These are phyloP conservation scores for Labeo catla DNA, from an alignment of 2,113 vertebrate genomes.

Conservation along the genomic window DNA sequence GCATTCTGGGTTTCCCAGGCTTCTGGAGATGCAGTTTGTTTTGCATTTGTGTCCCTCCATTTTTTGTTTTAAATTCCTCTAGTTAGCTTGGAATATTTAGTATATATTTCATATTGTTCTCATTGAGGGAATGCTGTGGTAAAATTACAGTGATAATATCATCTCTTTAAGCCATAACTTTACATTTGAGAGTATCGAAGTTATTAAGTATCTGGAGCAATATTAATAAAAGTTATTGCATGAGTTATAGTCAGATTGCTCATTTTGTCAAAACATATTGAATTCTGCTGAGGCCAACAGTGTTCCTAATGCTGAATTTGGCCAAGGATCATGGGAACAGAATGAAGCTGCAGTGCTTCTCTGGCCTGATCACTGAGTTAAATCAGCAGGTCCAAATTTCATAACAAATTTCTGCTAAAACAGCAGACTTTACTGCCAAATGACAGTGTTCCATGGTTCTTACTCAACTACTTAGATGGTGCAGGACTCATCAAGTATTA, in stretches of 20 bases:
- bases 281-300: conserved; percentile 61
- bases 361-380: conserved; percentile 56
- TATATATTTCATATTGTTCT: not conserved
- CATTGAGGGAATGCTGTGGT: not conserved
- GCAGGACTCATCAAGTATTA: not conserved
- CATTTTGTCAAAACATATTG: conserved; percentile 58
- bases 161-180: conserved; percentile 23
- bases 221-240: conserved; percentile 38
- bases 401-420: conserved; percentile 46
- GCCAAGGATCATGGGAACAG: conserved; percentile 50
- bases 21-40: conserved; percentile 12
- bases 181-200: not conserved
- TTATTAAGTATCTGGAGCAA: conserved; percentile 27
- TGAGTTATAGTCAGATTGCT: conserved; percentile 43
- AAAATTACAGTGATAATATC: not conserved
- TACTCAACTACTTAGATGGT: not conserved
- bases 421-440: conserved; percentile 26
- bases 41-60: not conserved
- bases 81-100: not conserved
- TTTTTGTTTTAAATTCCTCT: not conserved
- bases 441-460: not conserved
- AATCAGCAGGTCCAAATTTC: conserved; percentile 52
- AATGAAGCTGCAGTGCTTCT: conserved; percentile 51
- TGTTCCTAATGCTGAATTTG: conserved; percentile 58
- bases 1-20: conserved; percentile 43